Evolutionary conservation across 2,888 invertebrate species (phyloP), one percentile per base, ranked within the genome.

Genomic region (Ischnura elegans): DNA sequence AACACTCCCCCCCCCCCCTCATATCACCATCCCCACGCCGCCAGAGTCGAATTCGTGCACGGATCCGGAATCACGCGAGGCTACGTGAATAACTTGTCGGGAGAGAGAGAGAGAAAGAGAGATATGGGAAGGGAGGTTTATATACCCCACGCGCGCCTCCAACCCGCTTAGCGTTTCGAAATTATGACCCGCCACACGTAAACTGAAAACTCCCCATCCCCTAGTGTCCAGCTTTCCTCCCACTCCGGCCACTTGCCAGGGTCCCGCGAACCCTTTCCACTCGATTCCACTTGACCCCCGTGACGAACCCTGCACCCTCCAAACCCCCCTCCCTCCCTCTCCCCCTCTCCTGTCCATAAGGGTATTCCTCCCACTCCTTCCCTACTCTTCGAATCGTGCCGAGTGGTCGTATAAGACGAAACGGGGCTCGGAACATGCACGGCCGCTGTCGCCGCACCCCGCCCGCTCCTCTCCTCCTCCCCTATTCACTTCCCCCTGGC

Each of bases 381-480:
- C 94, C 95, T 95, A 94, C 93, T 94, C 94, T n/a, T 94, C 94
- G 93, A 94, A 94, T 93, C 94, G 86, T 51, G 94, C 84, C 86
- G 93, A 93, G 94, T 93, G 90, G 94, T 84, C 87, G 93, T 66
- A 76, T 19, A 43, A 93, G 66, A 66, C 93, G 66, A 94, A 87
- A 51, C 46, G 84, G 84, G 84, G 47, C 86, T 61, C 87, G 94
- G 94, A 85, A 94, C 93, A 93, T 76, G 36, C 76, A 61, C 8
- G 61, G 25, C 61, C 19, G 36, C 76, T 16, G 25, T n/a, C 76
- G 3, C 36, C 76, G 29, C 25, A 13, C n/a, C n/a, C n/a, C n/a
- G n/a, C n/a, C n/a, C n/a, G n/a, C n/a, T n/a, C 25, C 16, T 21
- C 19, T 25, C 76, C 36, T 76, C 6, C 76, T 5, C 1, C 76